Percentiles rank a stretch among this genome's conserved stretches.
Conservation (phyloP, 2,888 invertebrate genomes). For the Rapana venosa region DNA sequence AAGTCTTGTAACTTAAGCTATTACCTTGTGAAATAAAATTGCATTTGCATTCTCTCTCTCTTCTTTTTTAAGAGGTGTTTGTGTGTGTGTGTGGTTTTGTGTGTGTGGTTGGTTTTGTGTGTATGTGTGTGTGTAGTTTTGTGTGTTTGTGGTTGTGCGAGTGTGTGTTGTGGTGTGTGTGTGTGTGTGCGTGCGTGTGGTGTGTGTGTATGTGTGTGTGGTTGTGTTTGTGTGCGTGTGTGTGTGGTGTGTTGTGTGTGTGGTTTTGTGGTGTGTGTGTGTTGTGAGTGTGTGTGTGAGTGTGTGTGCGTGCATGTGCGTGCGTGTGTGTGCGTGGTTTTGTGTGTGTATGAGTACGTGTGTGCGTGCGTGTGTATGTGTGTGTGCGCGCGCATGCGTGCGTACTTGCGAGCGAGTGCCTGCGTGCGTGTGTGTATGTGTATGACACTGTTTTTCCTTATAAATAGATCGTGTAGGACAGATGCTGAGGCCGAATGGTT, state of each 20-base stretch:
- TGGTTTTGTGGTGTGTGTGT: neutral
- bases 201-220: neutral
- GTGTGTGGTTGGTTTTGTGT: no score
- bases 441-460: no score
- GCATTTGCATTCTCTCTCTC: no score
- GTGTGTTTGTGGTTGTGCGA: no score
- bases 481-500: no score
- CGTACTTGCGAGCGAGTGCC: neutral
- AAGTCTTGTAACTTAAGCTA: no score
- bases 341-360: neutral
- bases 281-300: neutral
- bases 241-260: no score
- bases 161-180: neutral
- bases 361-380: conserved; percentile 15
- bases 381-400: neutral
- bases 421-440: neutral
- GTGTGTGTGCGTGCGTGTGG: neutral
- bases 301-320: neutral
- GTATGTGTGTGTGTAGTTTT: neutral
- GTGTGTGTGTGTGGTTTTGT: no score
- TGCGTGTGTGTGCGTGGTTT: neutral
- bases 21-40: no score
- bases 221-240: neutral
- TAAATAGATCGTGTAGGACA: no score
- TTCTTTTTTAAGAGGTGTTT: no score